Conservation (phyloP, 2,797 vertebrate species). For the Pelochelys cantorii region DNA sequence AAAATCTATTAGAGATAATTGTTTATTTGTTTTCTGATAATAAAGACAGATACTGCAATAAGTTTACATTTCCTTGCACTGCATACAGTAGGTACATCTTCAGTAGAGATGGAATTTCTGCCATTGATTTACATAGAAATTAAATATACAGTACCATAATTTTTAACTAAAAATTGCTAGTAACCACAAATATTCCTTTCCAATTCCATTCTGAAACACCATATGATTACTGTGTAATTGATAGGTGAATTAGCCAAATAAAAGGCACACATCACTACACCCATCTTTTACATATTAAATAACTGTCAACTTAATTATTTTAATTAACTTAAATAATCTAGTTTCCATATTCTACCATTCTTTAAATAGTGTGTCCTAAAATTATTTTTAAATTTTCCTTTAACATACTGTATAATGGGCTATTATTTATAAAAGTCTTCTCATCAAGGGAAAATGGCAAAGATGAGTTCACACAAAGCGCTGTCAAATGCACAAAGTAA, state of each 20-base stretch:
- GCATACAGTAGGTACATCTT: not conserved
- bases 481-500: not conserved
- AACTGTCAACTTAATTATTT: not conserved
- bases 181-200: not conserved
- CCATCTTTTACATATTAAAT: not conserved
- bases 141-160: not conserved
- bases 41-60: rapidly evolving
- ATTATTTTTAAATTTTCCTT: not conserved
- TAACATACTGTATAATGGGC: not conserved
- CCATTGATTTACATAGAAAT: not conserved
- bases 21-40: not conserved
- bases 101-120: not conserved
- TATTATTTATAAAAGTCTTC: not conserved
- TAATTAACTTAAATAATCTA: not conserved
- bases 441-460: not conserved
- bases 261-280: not conserved
- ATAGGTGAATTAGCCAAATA: not conserved
- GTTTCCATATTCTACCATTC: not conserved
- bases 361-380: not conserved
- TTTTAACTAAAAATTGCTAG: not conserved
- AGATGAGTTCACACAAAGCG: not conserved
- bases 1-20: not conserved
- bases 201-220: not conserved
- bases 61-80: not conserved
- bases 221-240: not conserved